These are phyloP conservation scores for Mesochorus sp. DNA, from an alignment of 2,888 invertebrate species.

Conservation along the genomic window DNA sequence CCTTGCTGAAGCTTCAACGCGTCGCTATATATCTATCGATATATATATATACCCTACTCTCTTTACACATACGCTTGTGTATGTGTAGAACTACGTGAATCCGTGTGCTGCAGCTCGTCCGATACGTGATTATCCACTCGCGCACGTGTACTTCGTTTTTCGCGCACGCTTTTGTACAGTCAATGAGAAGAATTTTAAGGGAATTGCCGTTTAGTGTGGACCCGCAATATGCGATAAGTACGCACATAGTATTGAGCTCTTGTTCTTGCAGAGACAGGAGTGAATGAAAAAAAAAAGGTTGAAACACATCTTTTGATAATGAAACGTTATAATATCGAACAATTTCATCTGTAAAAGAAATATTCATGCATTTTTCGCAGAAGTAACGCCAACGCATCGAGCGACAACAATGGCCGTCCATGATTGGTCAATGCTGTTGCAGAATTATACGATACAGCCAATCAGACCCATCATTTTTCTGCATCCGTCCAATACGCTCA, in stretches of 20 bases:
- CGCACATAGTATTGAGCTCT: not conserved
- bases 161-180: constrained; percentile 21
- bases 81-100: not conserved
- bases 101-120: too few relatives aligned
- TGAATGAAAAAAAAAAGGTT: too few relatives aligned
- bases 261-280: too few relatives aligned
- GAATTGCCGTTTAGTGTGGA: not conserved
- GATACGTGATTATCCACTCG: constrained; percentile 29
- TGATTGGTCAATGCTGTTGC: too few relatives aligned
- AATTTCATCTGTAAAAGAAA: too few relatives aligned
- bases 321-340: too few relatives aligned
- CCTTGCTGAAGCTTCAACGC: constrained; percentile 24
- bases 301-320: too few relatives aligned
- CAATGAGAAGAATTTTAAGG: not conserved
- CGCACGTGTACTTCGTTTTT: constrained; percentile 33
- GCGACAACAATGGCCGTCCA: too few relatives aligned
- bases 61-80: not conserved
- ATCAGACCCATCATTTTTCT: not conserved
- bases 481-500: not conserved
- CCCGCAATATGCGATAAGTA: not conserved
- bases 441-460: too few relatives aligned
- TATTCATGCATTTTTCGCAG: too few relatives aligned
- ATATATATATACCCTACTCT: not conserved
- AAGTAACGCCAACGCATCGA: too few relatives aligned
- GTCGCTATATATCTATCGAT: constrained; percentile 3